These are phyloP conservation scores for Alosa alosa DNA, from an alignment of 2,113 vertebrate genomes.

Conservation along the genomic window DNA sequence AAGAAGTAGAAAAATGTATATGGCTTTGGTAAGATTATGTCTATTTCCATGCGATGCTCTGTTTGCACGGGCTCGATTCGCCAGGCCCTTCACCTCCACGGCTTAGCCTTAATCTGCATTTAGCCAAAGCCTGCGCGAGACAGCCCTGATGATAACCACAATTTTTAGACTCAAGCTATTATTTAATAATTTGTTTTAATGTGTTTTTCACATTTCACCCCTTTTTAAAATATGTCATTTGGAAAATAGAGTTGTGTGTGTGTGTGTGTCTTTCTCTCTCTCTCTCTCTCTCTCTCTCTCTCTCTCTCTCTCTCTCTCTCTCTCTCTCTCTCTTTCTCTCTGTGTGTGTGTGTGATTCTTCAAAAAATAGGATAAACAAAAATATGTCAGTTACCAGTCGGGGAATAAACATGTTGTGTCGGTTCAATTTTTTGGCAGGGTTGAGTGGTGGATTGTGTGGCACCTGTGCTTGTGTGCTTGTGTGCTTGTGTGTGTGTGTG, in stretches of 20 bases:
- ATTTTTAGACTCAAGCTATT: constrained; percentile 61
- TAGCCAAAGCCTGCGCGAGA: constrained; percentile 61
- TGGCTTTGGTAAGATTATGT: constrained; percentile 74
- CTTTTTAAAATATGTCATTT: constrained; percentile 50
- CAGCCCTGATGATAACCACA: constrained; percentile 58
- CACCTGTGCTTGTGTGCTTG: not conserved
- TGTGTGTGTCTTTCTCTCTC: too few relatives aligned
- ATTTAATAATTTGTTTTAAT: constrained; percentile 67
- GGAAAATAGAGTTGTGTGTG: constrained; percentile 34
- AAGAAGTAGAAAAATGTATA: constrained; percentile 43
- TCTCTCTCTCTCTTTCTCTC: constrained; percentile 22
- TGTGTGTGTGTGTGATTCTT: constrained; percentile 35
- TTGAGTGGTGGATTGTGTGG: constrained; percentile 1
- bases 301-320: too few relatives aligned
- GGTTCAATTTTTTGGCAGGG: constrained; percentile 10
- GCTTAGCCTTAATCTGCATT: constrained; percentile 73
- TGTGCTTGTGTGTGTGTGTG: not conserved
- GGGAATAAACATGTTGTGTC: not conserved
- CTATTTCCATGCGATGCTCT: constrained; percentile 66
- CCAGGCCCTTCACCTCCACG: constrained; percentile 71
- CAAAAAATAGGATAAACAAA: constrained; percentile 52
- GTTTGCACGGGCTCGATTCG: constrained; percentile 67
- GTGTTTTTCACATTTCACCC: constrained; percentile 47
- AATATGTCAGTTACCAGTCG: constrained; percentile 18
- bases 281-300: too few relatives aligned